Conservation (phyloP, 2,797 vertebrate genomes). For the Crocidura indochinensis region DNA sequence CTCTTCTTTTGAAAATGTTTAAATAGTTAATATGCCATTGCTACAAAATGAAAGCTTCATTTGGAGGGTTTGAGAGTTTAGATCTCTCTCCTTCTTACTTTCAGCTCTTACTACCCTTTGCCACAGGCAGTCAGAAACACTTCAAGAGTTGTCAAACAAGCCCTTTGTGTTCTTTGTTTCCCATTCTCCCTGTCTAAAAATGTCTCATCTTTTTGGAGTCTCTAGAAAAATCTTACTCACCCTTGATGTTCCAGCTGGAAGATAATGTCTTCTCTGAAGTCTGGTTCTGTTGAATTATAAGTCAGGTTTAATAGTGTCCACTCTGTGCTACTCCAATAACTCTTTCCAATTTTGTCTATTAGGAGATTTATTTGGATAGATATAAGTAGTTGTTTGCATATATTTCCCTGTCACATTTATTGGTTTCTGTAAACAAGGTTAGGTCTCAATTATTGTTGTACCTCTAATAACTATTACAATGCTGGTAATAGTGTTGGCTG, state of each 20-base stretch:
- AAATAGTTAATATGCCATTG: constrained; percentile 11
- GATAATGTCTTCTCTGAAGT: constrained; percentile 23
- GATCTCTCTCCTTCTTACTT: not conserved
- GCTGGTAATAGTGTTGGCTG: not conserved
- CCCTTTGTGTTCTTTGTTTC: not conserved
- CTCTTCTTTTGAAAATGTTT: not conserved
- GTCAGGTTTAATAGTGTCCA: constrained; percentile 6
- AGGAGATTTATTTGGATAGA: not conserved
- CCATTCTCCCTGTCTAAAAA: not conserved
- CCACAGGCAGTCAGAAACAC: not conserved
- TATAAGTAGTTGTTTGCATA: constrained; percentile 1
- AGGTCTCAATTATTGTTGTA: constrained; percentile 5
- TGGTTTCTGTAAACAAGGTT: constrained; percentile 42
- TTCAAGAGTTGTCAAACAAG: constrained; percentile 7
- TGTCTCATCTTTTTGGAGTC: not conserved
- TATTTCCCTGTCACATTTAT: not conserved
- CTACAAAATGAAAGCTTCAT: not conserved
- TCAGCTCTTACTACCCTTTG: not conserved
- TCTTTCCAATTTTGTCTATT: constrained; percentile 48
- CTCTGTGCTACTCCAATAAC: not conserved
- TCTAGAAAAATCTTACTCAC: constrained; percentile 1
- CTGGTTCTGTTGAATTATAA: not conserved
- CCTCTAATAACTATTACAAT: not conserved
- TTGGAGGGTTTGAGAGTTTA: not conserved
- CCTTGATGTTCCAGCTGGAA: not conserved